Base-by-base conservation (phyloP, 2,797 vertebrate species). In the Tangara arthus region DNA sequence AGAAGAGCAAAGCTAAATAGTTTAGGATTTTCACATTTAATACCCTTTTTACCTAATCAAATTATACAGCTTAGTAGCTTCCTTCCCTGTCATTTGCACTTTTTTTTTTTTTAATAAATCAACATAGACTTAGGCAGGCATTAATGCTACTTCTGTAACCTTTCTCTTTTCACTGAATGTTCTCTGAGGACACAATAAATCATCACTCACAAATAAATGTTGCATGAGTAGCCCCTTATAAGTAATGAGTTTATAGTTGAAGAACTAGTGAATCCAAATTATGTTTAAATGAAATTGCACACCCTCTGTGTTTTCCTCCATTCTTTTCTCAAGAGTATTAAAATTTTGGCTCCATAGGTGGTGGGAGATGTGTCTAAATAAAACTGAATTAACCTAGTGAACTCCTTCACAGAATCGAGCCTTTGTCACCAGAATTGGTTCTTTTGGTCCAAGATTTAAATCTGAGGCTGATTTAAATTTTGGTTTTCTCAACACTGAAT, bases 21-120 rank as follows among this genome's bases (percentile, higher is more conserved):
- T 98, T 98, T 98, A 98, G 93, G 98, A 98, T 98, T 98, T 98
- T 97, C 97, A 97, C 87, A 97, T 98, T 98, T 98, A 98, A 98
- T 97, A 94, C 95, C 97, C 97, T 97, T 98, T 98, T 98, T 96
- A 77, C 89, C 41, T 97, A 97, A 96, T 93, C 92, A 95, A 96
- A 82, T 95, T 96, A 96, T 66, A 82, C 28, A 81, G 89, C 37
- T 96, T 95, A 95, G 73, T 71, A 78, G n/a, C 68, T 94, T 71
- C 53, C 72, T 94, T 97, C 69, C 61, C 59, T 86, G 56, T 92
- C 64, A 53, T 93, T 95, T n/a, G 21, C 15, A 92, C 6, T 68
- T 69, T 10, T 46, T 57, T 23, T 46, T 47, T n/a, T 53, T 21
- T 44, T 10, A 32, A 91, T 93, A 94, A 89, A 95, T 83, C 49